Evolutionary conservation across 92 coral and sea anemone genomes (phyloP).

Genomic region (Palythoa grandis): DNA sequence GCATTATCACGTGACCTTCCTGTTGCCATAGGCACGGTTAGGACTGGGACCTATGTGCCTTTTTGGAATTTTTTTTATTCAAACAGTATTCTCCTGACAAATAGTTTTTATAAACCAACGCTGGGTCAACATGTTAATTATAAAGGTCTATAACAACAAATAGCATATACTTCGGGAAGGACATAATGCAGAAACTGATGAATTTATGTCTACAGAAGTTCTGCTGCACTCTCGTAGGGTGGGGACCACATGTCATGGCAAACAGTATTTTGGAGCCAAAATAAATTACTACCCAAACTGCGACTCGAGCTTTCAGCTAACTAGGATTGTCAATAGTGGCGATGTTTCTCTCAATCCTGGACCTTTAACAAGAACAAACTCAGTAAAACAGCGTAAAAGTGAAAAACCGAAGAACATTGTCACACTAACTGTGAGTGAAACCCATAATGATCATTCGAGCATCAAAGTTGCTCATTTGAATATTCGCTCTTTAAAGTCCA

Average conservation of each 20-base stretch:
- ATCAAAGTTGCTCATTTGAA: not conserved
- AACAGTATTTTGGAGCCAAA: constrained; percentile 48
- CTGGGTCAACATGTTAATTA: too few relatives aligned
- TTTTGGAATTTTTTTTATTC: too few relatives aligned
- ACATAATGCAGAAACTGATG: constrained; percentile 28
- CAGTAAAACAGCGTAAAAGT: not conserved
- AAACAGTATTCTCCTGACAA: too few relatives aligned
- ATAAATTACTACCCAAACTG: constrained; percentile 44
- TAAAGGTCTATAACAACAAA: too few relatives aligned
- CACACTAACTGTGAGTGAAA: too few relatives aligned
- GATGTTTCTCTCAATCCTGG: constrained; percentile 50
- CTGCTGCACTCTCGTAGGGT: not conserved
- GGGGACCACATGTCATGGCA: constrained; percentile 35
- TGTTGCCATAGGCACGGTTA: too few relatives aligned
- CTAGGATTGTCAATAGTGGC: constrained; percentile 46
- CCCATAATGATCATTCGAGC: not conserved
- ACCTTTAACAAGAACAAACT: constrained; percentile 17
- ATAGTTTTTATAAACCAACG: too few relatives aligned
- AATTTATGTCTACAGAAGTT: not conserved
- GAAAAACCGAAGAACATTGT: not conserved
- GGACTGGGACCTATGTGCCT: too few relatives aligned
- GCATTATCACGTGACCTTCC: too few relatives aligned
- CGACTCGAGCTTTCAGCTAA: constrained; percentile 7
- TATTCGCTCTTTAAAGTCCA: not conserved
- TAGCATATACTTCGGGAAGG: constrained; percentile 34